Conservation (phyloP, 2,797 vertebrate species). For the Molossus alvarezi region DNA sequence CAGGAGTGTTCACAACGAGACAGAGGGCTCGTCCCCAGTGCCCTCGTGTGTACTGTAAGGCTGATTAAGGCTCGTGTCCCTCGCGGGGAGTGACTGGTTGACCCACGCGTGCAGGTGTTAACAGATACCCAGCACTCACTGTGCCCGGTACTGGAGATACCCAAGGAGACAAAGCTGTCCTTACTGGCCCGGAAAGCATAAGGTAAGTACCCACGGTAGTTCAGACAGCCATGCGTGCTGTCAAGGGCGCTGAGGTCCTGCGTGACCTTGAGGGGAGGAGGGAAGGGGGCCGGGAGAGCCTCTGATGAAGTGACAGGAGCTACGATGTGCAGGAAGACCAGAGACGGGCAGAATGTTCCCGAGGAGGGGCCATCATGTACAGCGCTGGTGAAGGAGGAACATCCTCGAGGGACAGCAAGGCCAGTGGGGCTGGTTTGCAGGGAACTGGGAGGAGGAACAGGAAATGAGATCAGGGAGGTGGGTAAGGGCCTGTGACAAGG, state of each 20-base stretch:
- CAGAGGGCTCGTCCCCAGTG: background rate
- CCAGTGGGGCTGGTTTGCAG: background rate
- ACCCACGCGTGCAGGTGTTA: rapidly evolving
- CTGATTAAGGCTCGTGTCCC: background rate
- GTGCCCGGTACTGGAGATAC: background rate
- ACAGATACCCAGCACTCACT: background rate
- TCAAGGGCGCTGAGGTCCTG: background rate
- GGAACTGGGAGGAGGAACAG: background rate
- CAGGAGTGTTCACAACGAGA: background rate
- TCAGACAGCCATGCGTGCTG: background rate
- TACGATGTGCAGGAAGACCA: background rate
- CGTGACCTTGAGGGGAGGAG: background rate
- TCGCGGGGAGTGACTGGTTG: background rate
- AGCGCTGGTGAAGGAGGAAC: background rate
- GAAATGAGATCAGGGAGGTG: background rate
- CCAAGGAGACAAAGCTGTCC: rapidly evolving
- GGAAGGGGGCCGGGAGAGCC: background rate
- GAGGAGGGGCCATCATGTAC: rapidly evolving
- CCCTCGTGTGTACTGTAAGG: background rate
- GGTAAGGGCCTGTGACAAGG: background rate
- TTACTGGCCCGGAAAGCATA: background rate
- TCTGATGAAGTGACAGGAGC: background rate
- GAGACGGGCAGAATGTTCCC: background rate
- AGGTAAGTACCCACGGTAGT: background rate
- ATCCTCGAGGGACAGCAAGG: too few relatives aligned